Evolutionary conservation across 2,797 vertebrate species (phyloP).

Genomic region (Lophius americanus): DNA sequence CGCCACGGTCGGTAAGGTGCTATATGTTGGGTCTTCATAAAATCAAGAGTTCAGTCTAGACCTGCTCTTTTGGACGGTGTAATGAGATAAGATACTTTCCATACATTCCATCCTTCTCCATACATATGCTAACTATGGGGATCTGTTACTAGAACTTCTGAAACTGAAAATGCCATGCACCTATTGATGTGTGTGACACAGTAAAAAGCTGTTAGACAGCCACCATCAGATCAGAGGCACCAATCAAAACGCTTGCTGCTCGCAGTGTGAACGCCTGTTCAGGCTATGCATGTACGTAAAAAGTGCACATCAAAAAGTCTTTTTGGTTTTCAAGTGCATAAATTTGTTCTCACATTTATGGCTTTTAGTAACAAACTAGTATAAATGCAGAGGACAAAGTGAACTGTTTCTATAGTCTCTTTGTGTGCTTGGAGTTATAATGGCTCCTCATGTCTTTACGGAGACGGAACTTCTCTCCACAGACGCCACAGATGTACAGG

Average conservation of each 20-base stretch:
- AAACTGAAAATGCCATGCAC: too few species aligned
- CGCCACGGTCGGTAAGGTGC: too few species aligned
- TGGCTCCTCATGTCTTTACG: conserved; percentile 99
- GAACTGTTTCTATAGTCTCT: conserved; percentile 72
- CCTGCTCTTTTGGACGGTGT: too few species aligned
- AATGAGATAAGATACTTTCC: too few species aligned
- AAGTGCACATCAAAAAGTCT: conserved; percentile 77
- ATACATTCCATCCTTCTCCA: too few species aligned
- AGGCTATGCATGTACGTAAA: conserved; percentile 67
- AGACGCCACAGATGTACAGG: conserved; percentile 97
- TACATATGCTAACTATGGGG: too few species aligned
- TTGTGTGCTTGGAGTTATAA: conserved; percentile 95
- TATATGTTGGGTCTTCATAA: too few species aligned
- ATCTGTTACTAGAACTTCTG: too few species aligned
- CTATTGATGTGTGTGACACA: not conserved
- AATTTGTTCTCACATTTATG: conserved; percentile 81
- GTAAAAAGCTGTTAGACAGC: not conserved
- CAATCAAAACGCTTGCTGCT: not conserved
- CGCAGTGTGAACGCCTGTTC: conserved; percentile 30
- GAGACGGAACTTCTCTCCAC: conserved; percentile 98
- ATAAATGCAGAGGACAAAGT: conserved; percentile 20
- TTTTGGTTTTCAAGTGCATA: conserved; percentile 82
- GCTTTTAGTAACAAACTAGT: conserved; percentile 47
- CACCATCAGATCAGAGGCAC: too few species aligned
- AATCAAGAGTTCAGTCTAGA: too few species aligned